Base-by-base conservation (phyloP, 2,797 vertebrate species). In the Melanotaenia trifasciata region DNA sequence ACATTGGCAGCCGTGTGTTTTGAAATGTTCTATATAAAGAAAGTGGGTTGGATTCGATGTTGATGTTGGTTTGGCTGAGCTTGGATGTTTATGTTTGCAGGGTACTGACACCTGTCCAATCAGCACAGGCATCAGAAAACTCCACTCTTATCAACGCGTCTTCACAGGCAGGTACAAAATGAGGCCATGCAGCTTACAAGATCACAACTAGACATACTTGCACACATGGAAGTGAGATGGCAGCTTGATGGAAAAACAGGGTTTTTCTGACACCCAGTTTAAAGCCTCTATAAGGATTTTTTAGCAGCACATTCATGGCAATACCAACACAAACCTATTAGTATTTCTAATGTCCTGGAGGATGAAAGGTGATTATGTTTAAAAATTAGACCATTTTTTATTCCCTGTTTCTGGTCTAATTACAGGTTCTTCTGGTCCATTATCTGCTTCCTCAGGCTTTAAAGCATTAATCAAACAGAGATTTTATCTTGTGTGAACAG, bases 31-130 rank as follows among this genome's bases (percentile, higher is more conserved):
- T 10, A 11, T 36, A 36, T 36, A 12, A 11, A 36, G 9, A 36
- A 36, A 36, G 35, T 36, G 32, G 32, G 35, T 11, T 12, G 9
- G 35, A 36, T 10, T 10, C 76, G 35, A 67, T 63, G 5, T 51
- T 26, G 28, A 12, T 51, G 58, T 70, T 0, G 57, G 59, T 71
- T 81, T 64, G 83, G 54, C 71, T 83, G 3, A 7, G 40, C 68
- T 84, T 60, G 50, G 70, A 78, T 74, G 75, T 74, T 80, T 68
- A 72, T 60, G 58, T 20, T 45, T 66, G 75, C 65, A 58, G 82
- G 86, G 85, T 63, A 38, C 77, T 72, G 84, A 87, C 84, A 80
- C 78, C 71, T 83, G 82, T 87, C 86, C 81, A 73, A 72, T 85
- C 79, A 70, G 54, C 83, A 60, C 69, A 30, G 13, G 60, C 58